Conservation (phyloP, 1,140 invertebrate species). For the Plectrocnemia conspersa region DNA sequence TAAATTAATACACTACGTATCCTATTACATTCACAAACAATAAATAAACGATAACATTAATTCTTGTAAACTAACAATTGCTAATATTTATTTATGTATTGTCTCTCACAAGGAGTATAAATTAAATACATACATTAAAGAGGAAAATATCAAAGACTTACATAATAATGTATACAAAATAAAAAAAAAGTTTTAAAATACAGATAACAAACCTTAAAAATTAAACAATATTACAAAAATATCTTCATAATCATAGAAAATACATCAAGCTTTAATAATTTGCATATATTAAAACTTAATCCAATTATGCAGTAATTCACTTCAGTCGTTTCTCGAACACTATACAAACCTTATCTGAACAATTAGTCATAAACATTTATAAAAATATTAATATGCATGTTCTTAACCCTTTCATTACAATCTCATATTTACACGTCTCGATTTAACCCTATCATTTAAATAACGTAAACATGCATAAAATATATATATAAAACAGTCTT, state of each 20-base stretch:
- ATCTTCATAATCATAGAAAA: no score
- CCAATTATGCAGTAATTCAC: no score
- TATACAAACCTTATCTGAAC: neutral
- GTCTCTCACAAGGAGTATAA: neutral
- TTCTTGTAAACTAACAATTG: constrained; percentile 3
- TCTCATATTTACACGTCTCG: neutral
- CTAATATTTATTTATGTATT: neutral
- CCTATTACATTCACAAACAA: neutral
- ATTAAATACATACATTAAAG: neutral
- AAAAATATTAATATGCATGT: neutral
- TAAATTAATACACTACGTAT: neutral
- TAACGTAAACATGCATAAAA: neutral
- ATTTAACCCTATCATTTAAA: neutral
- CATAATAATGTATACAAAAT: neutral
- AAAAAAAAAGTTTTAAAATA: no score
- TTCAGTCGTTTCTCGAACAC: no score
- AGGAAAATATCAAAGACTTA: neutral
- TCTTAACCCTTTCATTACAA: neutral
- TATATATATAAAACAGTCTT: neutral
- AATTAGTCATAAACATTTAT: neutral
- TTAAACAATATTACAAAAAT: no score
- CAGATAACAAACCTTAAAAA: no score
- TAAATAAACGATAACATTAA: neutral
- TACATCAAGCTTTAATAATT: no score
- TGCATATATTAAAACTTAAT: no score